Evolutionary conservation across 1,140 invertebrate species (phyloP).

Genomic region (Drosophila ananassae): DNA sequence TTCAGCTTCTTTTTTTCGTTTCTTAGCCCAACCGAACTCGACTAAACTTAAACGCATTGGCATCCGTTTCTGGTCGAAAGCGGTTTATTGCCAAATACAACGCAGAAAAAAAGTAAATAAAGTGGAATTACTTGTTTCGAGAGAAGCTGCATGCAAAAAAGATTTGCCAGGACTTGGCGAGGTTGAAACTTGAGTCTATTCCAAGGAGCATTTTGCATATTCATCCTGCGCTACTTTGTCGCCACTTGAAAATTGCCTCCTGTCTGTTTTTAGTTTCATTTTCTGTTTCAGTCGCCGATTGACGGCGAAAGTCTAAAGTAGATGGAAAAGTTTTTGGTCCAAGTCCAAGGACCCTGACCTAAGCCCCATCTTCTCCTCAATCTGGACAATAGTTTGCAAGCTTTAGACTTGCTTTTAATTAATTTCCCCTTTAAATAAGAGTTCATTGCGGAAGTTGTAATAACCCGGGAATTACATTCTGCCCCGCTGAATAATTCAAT

Average conservation of each 20-base stretch:
- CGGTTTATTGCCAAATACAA: slow-evolving; percentile 31
- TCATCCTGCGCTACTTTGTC: slow-evolving; percentile 71
- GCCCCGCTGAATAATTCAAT: slow-evolving; percentile 71
- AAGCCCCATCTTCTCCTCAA: background rate
- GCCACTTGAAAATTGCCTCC: slow-evolving; percentile 48
- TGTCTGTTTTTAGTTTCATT: slow-evolving; percentile 26
- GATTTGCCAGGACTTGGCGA: slow-evolving; percentile 13
- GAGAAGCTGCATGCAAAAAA: background rate
- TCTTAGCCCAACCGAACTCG: slow-evolving; percentile 13
- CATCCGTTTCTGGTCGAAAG: slow-evolving; percentile 48
- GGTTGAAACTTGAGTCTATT: slow-evolving; percentile 35
- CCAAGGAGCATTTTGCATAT: slow-evolving; percentile 68
- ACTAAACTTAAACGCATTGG: slow-evolving; percentile 53
- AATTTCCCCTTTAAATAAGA: slow-evolving; percentile 22
- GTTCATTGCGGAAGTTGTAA: slow-evolving; percentile 44
- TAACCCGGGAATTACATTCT: slow-evolving; percentile 42
- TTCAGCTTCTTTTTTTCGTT: background rate
- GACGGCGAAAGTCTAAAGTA: slow-evolving; percentile 46
- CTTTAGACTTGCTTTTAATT: slow-evolving; percentile 25
- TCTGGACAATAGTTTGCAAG: slow-evolving; percentile 37
- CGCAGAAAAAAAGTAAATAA: slow-evolving; percentile 66
- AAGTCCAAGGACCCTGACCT: slow-evolving; percentile 16
- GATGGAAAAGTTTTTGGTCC: slow-evolving; percentile 52
- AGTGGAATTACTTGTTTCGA: slow-evolving; percentile 67
- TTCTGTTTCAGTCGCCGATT: slow-evolving; percentile 16